A percentile compares a stretch with the other conserved stretches of the same genome.
Evolutionary conservation across 2,888 invertebrate species (phyloP).

Genomic region (Laspeyria flexula): DNA sequence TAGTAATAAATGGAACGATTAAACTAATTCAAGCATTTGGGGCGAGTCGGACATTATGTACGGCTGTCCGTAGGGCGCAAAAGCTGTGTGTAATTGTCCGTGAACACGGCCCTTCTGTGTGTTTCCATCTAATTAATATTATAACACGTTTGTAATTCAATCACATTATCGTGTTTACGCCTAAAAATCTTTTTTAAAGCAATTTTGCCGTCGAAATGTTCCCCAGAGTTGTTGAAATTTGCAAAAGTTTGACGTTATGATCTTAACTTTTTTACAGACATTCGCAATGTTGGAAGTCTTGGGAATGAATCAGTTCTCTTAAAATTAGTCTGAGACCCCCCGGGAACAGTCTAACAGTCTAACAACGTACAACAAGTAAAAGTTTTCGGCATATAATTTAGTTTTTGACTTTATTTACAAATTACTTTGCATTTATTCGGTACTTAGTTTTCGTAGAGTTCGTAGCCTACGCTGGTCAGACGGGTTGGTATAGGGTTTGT

Average conservation of each 20-base stretch:
- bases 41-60: constrained; percentile 24
- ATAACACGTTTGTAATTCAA: constrained; percentile 23
- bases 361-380: too few species aligned
- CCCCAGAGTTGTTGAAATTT: not conserved
- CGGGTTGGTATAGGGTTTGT: too few species aligned
- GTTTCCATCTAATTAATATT: constrained; percentile 33
- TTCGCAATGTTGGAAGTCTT: constrained; percentile 3
- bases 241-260: constrained; percentile 8
- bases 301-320: constrained; percentile 11
- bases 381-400: constrained; percentile 13
- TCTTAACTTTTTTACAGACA: constrained; percentile 5
- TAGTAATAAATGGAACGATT: constrained; percentile 25
- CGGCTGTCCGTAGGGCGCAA: constrained; percentile 9
- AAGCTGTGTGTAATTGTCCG: constrained; percentile 23
- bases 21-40: constrained; percentile 29
- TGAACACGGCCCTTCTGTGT: constrained; percentile 23
- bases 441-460: not conserved
- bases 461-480: too few species aligned
- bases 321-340: constrained; percentile 9
- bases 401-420: constrained; percentile 10
- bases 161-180: constrained; percentile 13
- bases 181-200: not conserved
- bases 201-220: constrained; percentile 3
- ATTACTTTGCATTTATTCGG: not conserved
- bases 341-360: not conserved